Evolutionary conservation across 2,113 vertebrate genomes (phyloP), one percentile per base, ranked within the genome.

Genomic region (Macrotus californicus): DNA sequence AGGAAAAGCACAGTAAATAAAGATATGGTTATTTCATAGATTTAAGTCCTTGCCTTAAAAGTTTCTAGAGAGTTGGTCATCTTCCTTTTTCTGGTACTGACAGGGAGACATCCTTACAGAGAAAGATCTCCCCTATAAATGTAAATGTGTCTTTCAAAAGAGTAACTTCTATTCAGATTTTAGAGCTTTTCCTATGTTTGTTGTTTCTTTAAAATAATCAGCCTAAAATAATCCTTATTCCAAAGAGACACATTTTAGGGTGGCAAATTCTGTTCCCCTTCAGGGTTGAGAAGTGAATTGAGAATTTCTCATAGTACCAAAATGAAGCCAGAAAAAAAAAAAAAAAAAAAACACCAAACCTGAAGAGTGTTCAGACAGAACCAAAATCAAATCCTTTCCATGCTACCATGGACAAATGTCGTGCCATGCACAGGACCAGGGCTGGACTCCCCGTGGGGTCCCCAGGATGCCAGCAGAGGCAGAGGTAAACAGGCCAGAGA

Each of bases 381-480:
- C 69, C 34, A 9, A 59, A 69, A 7, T 50, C 43, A 39, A 31
- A 36, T 69, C 69, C 39, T 88, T 48, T 19, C n/a, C 6, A 4
- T 5, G 50, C 50, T 50, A 54, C 77, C 39, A 18, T 26, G n/a
- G 26, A 69, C 22, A 5, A 24, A 31, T 16, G 15, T 41, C 18
- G n/a, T n/a, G n/a, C 0, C 0, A 59, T n/a, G 34, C 54, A 18
- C 29, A 31, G 36, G 41, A 21, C 19, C 46, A 46, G 67, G 24
- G 31, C 24, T 3, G 2, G 46, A 4, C 29, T 69, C 56, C 13
- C 3, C 22, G 0, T 24, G 59, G 34, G 7, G 19, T 59, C 39
- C 22, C 48, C 21, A 48, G 50, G 46, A 13, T 1, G 3, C 80
- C 36, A 69, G 59, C 16, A 29, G 16, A 29, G 36, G 29, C 43